Percentiles rank a stretch among this genome's conserved stretches.
These are phyloP conservation scores for Drosophila micromelanica DNA, from an alignment of 1,140 invertebrate genomes.

Conservation along the genomic window DNA sequence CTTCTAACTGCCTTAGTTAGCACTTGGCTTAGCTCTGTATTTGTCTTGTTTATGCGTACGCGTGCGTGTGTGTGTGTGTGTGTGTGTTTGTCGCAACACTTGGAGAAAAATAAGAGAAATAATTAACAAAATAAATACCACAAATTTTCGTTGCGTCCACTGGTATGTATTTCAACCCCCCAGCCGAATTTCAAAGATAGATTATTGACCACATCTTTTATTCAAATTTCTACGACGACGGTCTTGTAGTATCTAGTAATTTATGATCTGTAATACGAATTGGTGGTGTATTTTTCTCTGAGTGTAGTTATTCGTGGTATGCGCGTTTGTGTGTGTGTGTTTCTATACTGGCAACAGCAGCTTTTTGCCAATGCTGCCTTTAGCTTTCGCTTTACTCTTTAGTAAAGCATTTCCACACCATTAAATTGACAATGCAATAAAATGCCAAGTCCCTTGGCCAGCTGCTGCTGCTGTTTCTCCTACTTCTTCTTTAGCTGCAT, in stretches of 20 bases:
- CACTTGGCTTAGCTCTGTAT: slow-evolving; percentile 56
- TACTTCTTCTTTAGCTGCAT: slow-evolving; percentile 47
- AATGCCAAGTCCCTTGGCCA: slow-evolving; percentile 61
- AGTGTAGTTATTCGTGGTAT: slow-evolving; percentile 9
- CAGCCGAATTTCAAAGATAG: no score
- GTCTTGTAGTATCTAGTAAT: no score
- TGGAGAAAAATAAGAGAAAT: neutral
- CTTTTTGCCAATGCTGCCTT: slow-evolving; percentile 40
- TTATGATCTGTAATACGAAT: neutral
- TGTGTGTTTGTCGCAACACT: slow-evolving; percentile 17
- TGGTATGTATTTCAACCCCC: no score
- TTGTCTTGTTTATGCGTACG: slow-evolving; percentile 44
- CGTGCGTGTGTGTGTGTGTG: slow-evolving; percentile 15
- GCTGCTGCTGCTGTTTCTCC: slow-evolving; percentile 46
- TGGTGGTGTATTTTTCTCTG: slow-evolving; percentile 7
- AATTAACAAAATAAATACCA: neutral
- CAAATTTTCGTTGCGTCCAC: no score
- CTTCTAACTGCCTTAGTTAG: slow-evolving; percentile 67
- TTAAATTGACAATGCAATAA: slow-evolving; percentile 83
- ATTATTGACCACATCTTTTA: no score
- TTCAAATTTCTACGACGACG: no score
- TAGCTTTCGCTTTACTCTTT: slow-evolving; percentile 21
- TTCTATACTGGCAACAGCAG: slow-evolving; percentile 30
- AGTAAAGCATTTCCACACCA: slow-evolving; percentile 79
- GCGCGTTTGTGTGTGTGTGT: slow-evolving; percentile 6